Evolutionary conservation across 2,888 invertebrate genomes (phyloP), one percentile per base, ranked within the genome.

Genomic region (Cybosia mesomella): DNA sequence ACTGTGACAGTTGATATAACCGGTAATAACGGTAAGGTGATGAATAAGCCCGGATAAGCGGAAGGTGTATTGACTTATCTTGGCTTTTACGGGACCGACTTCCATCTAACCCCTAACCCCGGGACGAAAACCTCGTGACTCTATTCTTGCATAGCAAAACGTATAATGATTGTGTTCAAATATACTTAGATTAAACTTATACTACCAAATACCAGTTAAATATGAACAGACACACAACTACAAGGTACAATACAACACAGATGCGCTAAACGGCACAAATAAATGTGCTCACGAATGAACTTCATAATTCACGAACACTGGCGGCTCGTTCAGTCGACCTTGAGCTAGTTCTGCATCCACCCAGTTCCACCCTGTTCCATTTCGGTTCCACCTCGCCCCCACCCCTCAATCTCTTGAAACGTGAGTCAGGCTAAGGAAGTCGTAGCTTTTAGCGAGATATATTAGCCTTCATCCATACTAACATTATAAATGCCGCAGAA

Each of bases 261-360:
- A 58, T 54, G 62, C 9, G 22, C 49, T 21, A 15, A 49, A 39
- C 63, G 53, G 58, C 67, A 64, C 7, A 67, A 70, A 76, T 62
- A 70, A 71, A 77, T 72, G 59, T 59, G 64, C 53, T 43, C 64
- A 72, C 67, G 71, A 77, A 79, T 28, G 43, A 54, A 64, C 34
- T 59, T 60, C 66, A 73, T 79, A 77, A 79, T 75, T 77, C 79
- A 77, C 65, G 71, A 62, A 62, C 63, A 59, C 36, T 24, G 18
- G 34, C 67, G 69, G 73, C 73, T 72, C 68, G 68, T 75, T 77
- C 70, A 1, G 22, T 24, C 59, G 77, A 73, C 80, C 79, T 79
- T 79, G 79, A 54, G 55, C 75, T 70, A 75, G 34, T 79, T 77
- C 49, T 18, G 21, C 18, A 9, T 8, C 24, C 54, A 24, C 54